Conservation (phyloP, 2,113 vertebrate species). For the Lichenostomus cassidix region DNA sequence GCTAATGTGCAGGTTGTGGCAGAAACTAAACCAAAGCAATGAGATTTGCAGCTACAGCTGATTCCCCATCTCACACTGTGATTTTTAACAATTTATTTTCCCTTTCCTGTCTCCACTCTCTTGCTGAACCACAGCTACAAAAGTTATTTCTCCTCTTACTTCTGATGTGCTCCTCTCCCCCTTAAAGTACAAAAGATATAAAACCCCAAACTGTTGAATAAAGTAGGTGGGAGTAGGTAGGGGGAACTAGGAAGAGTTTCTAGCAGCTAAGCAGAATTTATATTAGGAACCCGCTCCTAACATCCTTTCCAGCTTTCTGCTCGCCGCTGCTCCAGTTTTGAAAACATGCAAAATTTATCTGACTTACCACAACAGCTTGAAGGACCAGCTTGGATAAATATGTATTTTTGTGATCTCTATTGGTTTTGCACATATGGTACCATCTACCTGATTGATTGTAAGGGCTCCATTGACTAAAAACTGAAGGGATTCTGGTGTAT, state of each 20-base stretch:
- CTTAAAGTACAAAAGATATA: constrained; percentile 10
- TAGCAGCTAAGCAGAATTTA: constrained; percentile 8
- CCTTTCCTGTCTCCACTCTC: constrained; percentile 7
- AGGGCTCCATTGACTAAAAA: constrained; percentile 38
- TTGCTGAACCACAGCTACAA: constrained; percentile 32
- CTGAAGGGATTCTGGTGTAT: constrained; percentile 32
- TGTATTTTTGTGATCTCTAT: constrained; percentile 58
- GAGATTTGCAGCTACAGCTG: constrained; percentile 38
- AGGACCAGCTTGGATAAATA: constrained; percentile 65
- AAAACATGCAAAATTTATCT: constrained; percentile 37
- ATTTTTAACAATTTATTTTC: constrained; percentile 52
- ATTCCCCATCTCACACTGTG: constrained; percentile 38
- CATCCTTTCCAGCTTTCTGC: constrained; percentile 12
- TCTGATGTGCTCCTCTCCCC: constrained; percentile 46
- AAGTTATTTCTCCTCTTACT: constrained; percentile 64
- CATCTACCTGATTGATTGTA: constrained; percentile 65
- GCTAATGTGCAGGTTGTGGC: constrained; percentile 35
- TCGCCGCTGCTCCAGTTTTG: not conserved
- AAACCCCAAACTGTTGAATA: constrained; percentile 8
- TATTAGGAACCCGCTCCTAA: constrained; percentile 27
- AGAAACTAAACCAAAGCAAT: constrained; percentile 59
- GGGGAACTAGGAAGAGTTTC: not conserved
- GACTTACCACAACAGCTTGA: constrained; percentile 46
- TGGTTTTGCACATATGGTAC: constrained; percentile 59
- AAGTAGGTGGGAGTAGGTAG: not conserved